Evolutionary conservation across 2,113 vertebrate genomes (phyloP), one percentile per base, ranked within the genome.

Genomic region (Lepidothrix coronata): DNA sequence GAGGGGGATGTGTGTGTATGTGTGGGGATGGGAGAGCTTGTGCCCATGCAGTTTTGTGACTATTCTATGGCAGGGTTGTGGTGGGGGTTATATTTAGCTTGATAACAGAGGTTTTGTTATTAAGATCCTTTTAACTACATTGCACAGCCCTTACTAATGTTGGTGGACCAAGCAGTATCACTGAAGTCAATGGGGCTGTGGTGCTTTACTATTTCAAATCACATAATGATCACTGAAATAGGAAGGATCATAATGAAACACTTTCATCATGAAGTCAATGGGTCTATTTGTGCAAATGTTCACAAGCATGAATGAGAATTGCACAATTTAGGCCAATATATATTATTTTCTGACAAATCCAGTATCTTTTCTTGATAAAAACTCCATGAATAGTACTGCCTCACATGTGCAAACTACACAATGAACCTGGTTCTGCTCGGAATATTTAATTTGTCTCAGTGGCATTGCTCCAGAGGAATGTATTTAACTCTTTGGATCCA

Each of bases 191-290:
- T 87, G 87, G 74, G 76, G 54, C 80, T 93, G 78, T 91, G 84
- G 81, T 89, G 48, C 82, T 92, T 95, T 93, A 88, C 92, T 96
- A 95, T 95, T 94, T 85, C 88, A 94, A 28, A 72, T 90, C 95
- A 49, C 58, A 95, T 78, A 94, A 90, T 82, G 93, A 96, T 96
- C 88, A 81, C 81, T 95, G 94, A 83, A 97, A 94, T 41, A 94
- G 87, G 82, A 93, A 48, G 49, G 52, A 79, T 85, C 91, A 74
- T 85, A 91, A 87, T 90, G 94, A 86, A 87, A 91, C 84, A 93
- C 91, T 95, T 91, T 95, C 93, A 86, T 59, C 49, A 3, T 62
- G 39, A 96, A 96, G 75, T 95, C 91, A 93, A 83, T 96, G 94
- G 76, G 52, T 70, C 79, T 89, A 78, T 96, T 95, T 81, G 92